phyloP scores from a whole-genome alignment of 2,113 vertebrate species.

The Gadus chalcogrammus region DNA sequence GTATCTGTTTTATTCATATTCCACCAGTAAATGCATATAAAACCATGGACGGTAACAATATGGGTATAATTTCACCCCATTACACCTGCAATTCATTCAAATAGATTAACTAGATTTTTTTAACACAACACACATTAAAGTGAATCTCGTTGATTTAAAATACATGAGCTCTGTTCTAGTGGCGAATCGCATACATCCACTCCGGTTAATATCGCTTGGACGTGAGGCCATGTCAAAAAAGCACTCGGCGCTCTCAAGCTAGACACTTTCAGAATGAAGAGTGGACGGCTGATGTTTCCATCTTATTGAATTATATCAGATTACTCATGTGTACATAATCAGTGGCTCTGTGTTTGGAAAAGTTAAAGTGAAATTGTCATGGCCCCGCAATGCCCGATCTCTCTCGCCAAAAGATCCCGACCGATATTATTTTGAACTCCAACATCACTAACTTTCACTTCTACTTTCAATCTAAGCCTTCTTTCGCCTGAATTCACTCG shows the following conservation, averaged over 20 bases:
- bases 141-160: slow-evolving; percentile 48
- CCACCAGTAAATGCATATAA: too few species aligned
- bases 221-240: slow-evolving; percentile 34
- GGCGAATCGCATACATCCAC: slow-evolving; percentile 19
- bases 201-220: slow-evolving; percentile 32
- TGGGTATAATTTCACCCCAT: too few species aligned
- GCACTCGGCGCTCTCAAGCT: slow-evolving; percentile 21
- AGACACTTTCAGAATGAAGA: slow-evolving; percentile 36
- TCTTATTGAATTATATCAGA: slow-evolving; percentile 49
- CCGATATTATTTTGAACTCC: slow-evolving; percentile 33
- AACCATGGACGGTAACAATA: too few species aligned
- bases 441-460: slow-evolving; percentile 16
- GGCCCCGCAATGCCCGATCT: slow-evolving; percentile 18
- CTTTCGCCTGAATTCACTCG: too few species aligned
- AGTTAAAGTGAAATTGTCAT: slow-evolving; percentile 31
- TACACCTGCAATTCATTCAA: too few species aligned
- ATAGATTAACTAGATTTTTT: not conserved
- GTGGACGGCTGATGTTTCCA: slow-evolving; percentile 43
- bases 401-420: slow-evolving; percentile 34
- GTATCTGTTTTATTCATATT: too few species aligned
- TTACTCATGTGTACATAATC: slow-evolving; percentile 38
- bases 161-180: slow-evolving; percentile 38
- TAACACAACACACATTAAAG: slow-evolving; percentile 27
- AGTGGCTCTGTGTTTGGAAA: slow-evolving; percentile 27
- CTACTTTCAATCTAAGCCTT: not conserved